phyloP scores from a whole-genome alignment of 2,113 vertebrate species.

The Arothron firmamentum region DNA sequence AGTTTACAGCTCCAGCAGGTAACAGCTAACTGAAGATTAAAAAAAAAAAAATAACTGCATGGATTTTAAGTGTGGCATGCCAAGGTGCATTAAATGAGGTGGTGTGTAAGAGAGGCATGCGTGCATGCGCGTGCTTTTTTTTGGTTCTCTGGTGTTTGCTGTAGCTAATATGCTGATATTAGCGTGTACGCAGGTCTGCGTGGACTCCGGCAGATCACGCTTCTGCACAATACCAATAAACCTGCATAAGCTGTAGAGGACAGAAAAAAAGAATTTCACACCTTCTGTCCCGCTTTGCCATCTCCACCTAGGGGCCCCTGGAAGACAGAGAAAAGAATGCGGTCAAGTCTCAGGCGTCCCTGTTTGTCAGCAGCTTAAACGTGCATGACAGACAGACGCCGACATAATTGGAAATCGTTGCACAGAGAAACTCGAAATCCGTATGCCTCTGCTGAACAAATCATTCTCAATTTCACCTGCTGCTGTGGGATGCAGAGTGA shows the following conservation, averaged over 20 bases:
- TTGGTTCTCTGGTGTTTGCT: background rate
- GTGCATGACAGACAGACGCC: conserved; percentile 68
- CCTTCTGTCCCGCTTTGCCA: conserved; percentile 70
- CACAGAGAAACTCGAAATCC: conserved; percentile 59
- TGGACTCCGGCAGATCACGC: conserved; percentile 35
- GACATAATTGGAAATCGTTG: conserved; percentile 71
- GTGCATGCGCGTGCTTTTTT: too few relatives aligned
- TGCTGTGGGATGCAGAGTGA: conserved; percentile 41
- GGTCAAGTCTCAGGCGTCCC: conserved; percentile 11
- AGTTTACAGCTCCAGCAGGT: too few relatives aligned
- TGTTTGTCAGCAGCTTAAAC: conserved; percentile 51
- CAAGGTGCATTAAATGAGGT: too few relatives aligned
- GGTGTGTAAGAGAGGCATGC: too few relatives aligned
- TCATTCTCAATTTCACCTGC: conserved; percentile 50
- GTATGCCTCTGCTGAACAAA: conserved; percentile 49
- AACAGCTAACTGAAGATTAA: too few relatives aligned
- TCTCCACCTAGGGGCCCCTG: conserved; percentile 66
- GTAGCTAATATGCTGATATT: conserved; percentile 48
- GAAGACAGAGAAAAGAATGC: conserved; percentile 22
- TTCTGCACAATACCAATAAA: conserved; percentile 49
- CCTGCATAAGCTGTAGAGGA: conserved; percentile 7
- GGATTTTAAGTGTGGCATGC: too few relatives aligned
- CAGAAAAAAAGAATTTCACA: conserved; percentile 30
- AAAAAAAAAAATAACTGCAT: too few relatives aligned
- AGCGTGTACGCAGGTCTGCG: conserved; percentile 38